Conservation (phyloP, 1,140 invertebrate species). For the Diachasmimorpha longicaudata region DNA sequence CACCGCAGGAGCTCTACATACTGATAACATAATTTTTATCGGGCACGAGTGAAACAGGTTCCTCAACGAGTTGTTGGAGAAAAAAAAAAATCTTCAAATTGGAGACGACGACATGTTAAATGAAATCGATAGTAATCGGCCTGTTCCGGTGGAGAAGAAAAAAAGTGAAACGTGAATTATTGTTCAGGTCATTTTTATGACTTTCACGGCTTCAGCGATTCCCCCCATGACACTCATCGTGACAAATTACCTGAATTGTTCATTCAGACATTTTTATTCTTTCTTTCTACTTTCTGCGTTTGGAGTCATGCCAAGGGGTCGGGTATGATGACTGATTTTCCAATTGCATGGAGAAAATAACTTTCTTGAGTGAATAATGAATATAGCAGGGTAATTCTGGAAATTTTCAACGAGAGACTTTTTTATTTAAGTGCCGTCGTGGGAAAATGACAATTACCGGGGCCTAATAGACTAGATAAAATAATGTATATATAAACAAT, state of each 20-base stretch:
- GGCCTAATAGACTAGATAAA: no score
- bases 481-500: no score
- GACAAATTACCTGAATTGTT: background rate
- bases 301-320: background rate
- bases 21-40: no score
- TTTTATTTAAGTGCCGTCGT: no score
- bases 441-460: no score
- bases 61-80: no score
- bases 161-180: conserved; percentile 12
- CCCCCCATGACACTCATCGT: background rate
- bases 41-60: no score
- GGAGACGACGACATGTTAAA: background rate
- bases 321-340: background rate
- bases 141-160: background rate
- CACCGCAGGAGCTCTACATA: no score
- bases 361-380: no score
- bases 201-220: conserved; percentile 6
- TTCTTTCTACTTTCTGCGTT: background rate
- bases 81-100: no score
- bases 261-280: background rate
- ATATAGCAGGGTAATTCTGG: no score
- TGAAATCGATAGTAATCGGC: conserved; percentile 3
- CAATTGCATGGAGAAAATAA: background rate
- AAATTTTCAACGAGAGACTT: no score
- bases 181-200: background rate